Percentiles rank a stretch among this genome's conserved stretches.
Conservation (phyloP, 1,140 invertebrate genomes). For the Scylla paramamosain region DNA sequence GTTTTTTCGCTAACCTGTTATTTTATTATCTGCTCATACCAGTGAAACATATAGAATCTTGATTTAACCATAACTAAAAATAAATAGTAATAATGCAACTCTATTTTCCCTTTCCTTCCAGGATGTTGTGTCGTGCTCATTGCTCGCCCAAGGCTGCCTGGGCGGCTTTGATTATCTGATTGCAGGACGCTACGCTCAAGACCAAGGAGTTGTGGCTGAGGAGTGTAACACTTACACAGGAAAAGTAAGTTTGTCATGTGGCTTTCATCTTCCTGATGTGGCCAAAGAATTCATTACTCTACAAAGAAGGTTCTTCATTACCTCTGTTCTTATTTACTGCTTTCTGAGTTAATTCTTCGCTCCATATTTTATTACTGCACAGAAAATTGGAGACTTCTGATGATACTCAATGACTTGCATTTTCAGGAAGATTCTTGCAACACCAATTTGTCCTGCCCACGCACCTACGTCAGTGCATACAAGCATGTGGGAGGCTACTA, state of each 20-base stretch:
- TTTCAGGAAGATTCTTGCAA: slow-evolving; percentile 81
- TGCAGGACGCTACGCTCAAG: slow-evolving; percentile 78
- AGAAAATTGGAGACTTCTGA: background rate
- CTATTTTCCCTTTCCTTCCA: slow-evolving; percentile 79
- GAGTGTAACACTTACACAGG: slow-evolving; percentile 88
- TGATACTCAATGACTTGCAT: background rate
- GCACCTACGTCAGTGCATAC: slow-evolving; percentile 60
- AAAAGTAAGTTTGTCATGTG: slow-evolving; percentile 42
- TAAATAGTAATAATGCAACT: background rate
- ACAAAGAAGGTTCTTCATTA: no score
- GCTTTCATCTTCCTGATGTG: background rate
- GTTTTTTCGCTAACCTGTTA: no score
- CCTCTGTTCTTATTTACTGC: background rate
- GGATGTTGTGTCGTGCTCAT: slow-evolving; percentile 82
- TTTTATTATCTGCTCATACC: no score
- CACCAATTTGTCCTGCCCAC: slow-evolving; percentile 39
- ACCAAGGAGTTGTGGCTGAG: slow-evolving; percentile 86
- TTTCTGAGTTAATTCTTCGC: background rate
- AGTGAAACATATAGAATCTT: no score
- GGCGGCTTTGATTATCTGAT: slow-evolving; percentile 83
- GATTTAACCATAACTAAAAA: no score
- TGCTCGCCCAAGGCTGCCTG: slow-evolving; percentile 82
- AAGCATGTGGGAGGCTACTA: slow-evolving; percentile 78
- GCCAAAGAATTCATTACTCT: no score
- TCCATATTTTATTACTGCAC: background rate